Evolutionary conservation across 1,140 invertebrate genomes (phyloP).

Genomic region (Meloidogyne chitwoodi): DNA sequence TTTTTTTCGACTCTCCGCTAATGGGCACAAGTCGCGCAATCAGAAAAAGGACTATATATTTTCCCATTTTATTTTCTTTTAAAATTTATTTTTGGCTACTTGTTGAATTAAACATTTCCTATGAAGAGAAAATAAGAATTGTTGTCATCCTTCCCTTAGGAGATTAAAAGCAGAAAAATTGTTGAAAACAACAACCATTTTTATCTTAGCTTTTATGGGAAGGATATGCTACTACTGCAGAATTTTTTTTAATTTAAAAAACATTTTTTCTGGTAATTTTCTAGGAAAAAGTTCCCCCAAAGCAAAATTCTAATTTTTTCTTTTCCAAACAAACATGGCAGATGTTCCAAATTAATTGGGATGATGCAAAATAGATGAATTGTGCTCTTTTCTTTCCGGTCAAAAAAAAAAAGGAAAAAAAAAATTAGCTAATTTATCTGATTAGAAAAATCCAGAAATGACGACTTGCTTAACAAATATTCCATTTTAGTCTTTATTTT

Average conservation of each 20-base stretch:
- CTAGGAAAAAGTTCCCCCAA: neutral
- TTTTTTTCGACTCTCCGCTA: neutral
- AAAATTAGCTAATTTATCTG: neutral
- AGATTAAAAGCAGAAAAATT: neutral
- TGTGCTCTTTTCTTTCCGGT: neutral
- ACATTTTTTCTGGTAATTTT: neutral
- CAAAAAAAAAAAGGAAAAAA: neutral
- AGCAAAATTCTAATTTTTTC: neutral
- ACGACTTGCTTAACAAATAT: neutral
- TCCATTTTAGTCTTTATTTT: too few species aligned
- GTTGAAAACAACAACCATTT: neutral
- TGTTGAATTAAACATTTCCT: neutral
- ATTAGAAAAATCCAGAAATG: neutral
- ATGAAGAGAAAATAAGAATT: too few species aligned
- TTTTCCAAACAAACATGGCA: neutral
- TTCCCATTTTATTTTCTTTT: neutral
- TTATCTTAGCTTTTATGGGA: neutral
- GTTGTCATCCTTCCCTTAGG: neutral
- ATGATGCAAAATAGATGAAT: neutral
- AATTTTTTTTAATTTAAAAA: neutral
- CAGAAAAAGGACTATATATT: neutral
- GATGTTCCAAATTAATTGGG: neutral
- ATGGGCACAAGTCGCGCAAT: conserved; percentile 3
- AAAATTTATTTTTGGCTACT: neutral
- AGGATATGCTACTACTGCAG: neutral